phyloP scores from a whole-genome alignment of 2,888 invertebrate genomes.

The Notodonta dromedarius region DNA sequence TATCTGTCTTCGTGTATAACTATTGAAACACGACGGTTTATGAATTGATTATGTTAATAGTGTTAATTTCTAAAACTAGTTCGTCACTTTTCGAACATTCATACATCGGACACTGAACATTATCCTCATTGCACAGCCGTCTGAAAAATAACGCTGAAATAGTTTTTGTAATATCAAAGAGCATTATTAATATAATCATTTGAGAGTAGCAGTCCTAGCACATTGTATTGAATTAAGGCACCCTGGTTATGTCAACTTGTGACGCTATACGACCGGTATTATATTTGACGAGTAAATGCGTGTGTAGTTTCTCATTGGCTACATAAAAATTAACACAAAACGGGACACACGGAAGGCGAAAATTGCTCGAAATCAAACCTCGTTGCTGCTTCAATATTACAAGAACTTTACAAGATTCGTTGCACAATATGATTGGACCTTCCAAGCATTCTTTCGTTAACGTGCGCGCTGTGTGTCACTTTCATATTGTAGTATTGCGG shows the following conservation, averaged over 20 bases:
- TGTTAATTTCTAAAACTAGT: constrained; percentile 78
- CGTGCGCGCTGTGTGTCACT: constrained; percentile 81
- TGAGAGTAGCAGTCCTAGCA: constrained; percentile 31
- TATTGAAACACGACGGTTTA: constrained; percentile 63
- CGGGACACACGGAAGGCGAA: constrained; percentile 80
- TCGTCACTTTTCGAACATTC: constrained; percentile 79
- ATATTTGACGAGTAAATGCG: constrained; percentile 55
- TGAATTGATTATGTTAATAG: constrained; percentile 73
- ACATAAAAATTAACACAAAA: constrained; percentile 68
- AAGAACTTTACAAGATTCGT: constrained; percentile 84
- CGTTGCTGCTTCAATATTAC: constrained; percentile 83
- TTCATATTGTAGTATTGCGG: constrained; percentile 73
- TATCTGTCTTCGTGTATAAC: not conserved
- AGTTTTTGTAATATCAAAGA: constrained; percentile 84
- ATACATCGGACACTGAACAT: constrained; percentile 78
- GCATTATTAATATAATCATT: constrained; percentile 49
- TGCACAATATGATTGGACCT: constrained; percentile 83
- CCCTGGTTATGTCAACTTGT: constrained; percentile 27
- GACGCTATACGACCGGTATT: constrained; percentile 22
- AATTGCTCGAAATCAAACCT: constrained; percentile 75
- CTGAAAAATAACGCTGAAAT: constrained; percentile 76
- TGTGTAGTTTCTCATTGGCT: constrained; percentile 78
- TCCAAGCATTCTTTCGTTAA: constrained; percentile 81
- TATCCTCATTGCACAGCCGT: constrained; percentile 81
- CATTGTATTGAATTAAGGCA: constrained; percentile 45